Base-by-base conservation (phyloP, 2,888 invertebrate genomes). In the Clanis bilineata region DNA sequence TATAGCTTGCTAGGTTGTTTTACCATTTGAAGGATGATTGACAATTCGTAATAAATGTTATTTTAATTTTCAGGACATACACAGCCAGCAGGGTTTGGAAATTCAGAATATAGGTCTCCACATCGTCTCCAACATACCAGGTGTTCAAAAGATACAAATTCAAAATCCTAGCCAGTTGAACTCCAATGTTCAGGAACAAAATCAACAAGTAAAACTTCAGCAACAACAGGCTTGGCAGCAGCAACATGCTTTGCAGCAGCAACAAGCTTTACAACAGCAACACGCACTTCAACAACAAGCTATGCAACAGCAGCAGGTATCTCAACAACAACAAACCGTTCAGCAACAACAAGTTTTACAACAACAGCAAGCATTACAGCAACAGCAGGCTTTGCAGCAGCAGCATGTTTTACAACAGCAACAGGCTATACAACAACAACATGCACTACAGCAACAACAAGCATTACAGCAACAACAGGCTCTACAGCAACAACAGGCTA, bases 21-120 rank as follows among this genome's bases (percentile, higher is more conserved):
- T n/a, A n/a, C n/a, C n/a, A n/a, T n/a, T n/a, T n/a, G n/a, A n/a
- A n/a, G n/a, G n/a, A n/a, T n/a, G n/a, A n/a, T n/a, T n/a, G n/a
- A n/a, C n/a, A n/a, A 10, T 15, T 15, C 3, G n/a, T 28, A 28
- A 25, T 57, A 28, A 43, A 45, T 1, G 6, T 12, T 41, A 32
- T 32, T 18, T 43, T 63, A 6, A 59, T 56, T 73, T 77, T 61
- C 73, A 84, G 84, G 65, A 56, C 28, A 68, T 62, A 61, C 56
- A 47, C 58, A 77, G 77, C 22, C 80, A 81, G 41, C 76, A 74
- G 62, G 62, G 61, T 60, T 60, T 72, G 4, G 51, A 58, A 1
- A 75, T 69, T 63, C 72, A 73, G 66, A 74, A 72, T 64, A 51
- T 62, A 44, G 69, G 66, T 21, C 56, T 60, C 12, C 73, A 69